Conservation (phyloP, 2,888 invertebrate genomes). For the Sphaerophoria taeniata region DNA sequence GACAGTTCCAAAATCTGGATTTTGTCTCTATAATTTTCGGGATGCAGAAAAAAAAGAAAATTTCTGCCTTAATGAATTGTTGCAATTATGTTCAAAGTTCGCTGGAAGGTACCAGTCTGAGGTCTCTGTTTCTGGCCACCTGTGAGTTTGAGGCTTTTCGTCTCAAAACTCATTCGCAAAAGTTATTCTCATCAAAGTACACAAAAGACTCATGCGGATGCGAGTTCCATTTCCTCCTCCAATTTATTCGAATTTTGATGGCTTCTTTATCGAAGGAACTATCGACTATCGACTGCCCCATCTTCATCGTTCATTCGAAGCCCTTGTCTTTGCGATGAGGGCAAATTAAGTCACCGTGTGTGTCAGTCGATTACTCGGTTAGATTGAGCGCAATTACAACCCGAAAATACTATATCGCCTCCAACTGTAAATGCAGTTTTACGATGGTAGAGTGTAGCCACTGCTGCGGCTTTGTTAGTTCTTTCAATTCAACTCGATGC, state of each 20-base stretch:
- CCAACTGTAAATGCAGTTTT: conserved; percentile 64
- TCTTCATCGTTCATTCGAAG: not conserved
- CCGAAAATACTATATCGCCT: conserved; percentile 58
- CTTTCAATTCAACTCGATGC: conserved; percentile 7
- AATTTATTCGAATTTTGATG: conserved; percentile 33
- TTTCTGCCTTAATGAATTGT: conserved; percentile 61
- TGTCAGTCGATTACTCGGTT: conserved; percentile 57
- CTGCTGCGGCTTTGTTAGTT: conserved; percentile 29
- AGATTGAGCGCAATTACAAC: conserved; percentile 69
- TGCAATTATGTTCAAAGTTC: conserved; percentile 47
- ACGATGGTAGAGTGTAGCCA: not conserved
- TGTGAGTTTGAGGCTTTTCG: conserved; percentile 25
- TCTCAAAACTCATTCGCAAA: conserved; percentile 33
- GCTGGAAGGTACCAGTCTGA: conserved; percentile 12
- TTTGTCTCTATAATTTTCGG: conserved; percentile 68
- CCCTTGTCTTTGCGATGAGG: conserved; percentile 12
- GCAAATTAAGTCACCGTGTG: conserved; percentile 66
- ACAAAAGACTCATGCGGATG: conserved; percentile 31
- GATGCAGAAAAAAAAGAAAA: conserved; percentile 23
- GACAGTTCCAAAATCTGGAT: conserved; percentile 61
- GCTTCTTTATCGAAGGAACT: conserved; percentile 10
- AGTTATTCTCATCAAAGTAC: conserved; percentile 12
- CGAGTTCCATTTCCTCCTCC: conserved; percentile 49
- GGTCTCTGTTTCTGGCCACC: conserved; percentile 35
- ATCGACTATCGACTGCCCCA: not conserved